A percentile compares a stretch with the other conserved stretches of the same genome.
Evolutionary conservation across 2,797 vertebrate species (phyloP).

Genomic region (Aplochiton taeniatus): DNA sequence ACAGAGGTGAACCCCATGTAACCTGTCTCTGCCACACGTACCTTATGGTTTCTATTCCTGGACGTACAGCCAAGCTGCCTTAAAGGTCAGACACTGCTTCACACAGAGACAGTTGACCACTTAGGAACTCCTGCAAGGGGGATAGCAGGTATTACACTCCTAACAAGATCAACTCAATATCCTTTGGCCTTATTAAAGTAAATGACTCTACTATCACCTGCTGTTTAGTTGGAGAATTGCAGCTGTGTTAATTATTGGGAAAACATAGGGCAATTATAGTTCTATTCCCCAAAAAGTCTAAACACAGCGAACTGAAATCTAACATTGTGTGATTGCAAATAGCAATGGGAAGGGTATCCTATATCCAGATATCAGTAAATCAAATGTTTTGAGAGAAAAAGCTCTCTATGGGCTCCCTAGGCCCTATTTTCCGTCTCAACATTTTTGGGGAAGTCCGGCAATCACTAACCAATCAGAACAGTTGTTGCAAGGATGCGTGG

Average conservation of each 20-base stretch:
- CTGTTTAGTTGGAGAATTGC: conserved; percentile 49
- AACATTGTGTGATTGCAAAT: neutral
- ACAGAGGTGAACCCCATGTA: too few species aligned
- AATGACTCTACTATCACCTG: conserved; percentile 51
- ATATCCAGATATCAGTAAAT: too few species aligned
- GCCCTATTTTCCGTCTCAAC: too few species aligned
- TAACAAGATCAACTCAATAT: neutral
- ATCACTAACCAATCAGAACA: too few species aligned
- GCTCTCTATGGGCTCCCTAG: too few species aligned
- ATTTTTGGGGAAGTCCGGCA: too few species aligned
- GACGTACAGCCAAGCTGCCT: conserved; percentile 23
- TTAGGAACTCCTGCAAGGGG: neutral
- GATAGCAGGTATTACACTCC: too few species aligned
- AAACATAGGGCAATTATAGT: neutral
- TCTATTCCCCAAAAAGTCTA: too few species aligned
- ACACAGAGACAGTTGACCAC: conserved; percentile 40
- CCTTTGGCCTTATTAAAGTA: neutral
- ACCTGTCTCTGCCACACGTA: conserved; percentile 20
- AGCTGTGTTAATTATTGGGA: neutral
- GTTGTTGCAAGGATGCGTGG: too few species aligned
- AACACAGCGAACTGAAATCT: too few species aligned
- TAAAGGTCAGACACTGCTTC: conserved; percentile 44
- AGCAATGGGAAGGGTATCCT: neutral
- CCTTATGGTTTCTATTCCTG: conserved; percentile 16
- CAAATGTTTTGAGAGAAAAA: too few species aligned